These are phyloP conservation scores for Linepithema humile DNA, from an alignment of 1,140 invertebrate genomes.

Conservation along the genomic window DNA sequence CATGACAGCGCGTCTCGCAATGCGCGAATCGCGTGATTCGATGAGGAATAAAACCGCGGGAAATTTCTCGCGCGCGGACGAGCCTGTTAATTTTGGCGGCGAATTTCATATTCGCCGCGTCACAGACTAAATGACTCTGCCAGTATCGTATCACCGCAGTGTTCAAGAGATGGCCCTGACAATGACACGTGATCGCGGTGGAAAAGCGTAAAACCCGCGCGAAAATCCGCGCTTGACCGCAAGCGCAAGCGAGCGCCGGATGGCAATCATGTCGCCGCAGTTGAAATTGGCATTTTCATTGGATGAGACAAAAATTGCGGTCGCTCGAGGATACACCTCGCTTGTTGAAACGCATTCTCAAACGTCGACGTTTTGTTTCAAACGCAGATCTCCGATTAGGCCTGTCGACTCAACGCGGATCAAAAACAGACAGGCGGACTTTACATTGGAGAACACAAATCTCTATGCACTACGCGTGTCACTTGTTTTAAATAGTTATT, in stretches of 20 bases:
- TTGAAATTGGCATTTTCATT: conserved; percentile 73
- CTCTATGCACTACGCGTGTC: not conserved
- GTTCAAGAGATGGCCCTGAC: conserved; percentile 67
- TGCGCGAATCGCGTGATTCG: conserved; percentile 18
- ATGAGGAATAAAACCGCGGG: conserved; percentile 47
- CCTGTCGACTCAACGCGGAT: conserved; percentile 18
- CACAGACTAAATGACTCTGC: conserved; percentile 61
- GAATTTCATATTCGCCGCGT: conserved; percentile 67
- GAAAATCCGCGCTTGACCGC: conserved; percentile 60
- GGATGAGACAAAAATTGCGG: conserved; percentile 70
- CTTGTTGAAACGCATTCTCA: conserved; percentile 52
- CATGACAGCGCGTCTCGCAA: conserved; percentile 14
- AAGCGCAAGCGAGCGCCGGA: conserved; percentile 1
- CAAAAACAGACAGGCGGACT: conserved; percentile 49
- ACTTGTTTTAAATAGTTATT: not conserved
- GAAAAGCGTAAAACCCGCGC: conserved; percentile 64
- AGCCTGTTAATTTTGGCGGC: conserved; percentile 55
- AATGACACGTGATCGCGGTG: conserved; percentile 64
- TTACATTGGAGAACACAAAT: conserved; percentile 8
- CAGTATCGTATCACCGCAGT: conserved; percentile 64
- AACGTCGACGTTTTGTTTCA: conserved; percentile 54
- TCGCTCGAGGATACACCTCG: conserved; percentile 52
- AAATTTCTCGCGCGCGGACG: conserved; percentile 37
- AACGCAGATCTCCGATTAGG: conserved; percentile 41
- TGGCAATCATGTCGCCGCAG: conserved; percentile 61